phyloP scores from a whole-genome alignment of 2,888 invertebrate species.

The Patella caerulea region DNA sequence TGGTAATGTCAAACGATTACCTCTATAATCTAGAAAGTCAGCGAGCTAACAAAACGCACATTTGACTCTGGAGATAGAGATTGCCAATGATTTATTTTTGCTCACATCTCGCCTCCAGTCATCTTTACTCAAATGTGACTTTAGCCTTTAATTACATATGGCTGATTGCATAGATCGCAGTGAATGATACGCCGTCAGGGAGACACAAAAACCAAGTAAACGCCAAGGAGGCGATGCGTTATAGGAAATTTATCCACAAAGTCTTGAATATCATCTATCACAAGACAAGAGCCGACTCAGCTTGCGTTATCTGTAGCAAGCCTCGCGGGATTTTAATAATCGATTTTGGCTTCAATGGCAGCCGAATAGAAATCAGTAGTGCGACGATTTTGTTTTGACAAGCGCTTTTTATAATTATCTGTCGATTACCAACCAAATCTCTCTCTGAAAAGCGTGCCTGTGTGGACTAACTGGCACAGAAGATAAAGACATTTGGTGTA shows the following conservation, averaged over 20 bases:
- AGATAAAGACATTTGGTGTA: no score
- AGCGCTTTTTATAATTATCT: constrained; percentile 27
- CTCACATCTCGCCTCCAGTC: constrained; percentile 7
- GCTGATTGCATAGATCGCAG: constrained; percentile 34
- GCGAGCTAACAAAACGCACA: neutral
- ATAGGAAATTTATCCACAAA: constrained; percentile 27
- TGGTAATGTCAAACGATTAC: no score
- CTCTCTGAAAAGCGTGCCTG: no score
- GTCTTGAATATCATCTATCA: constrained; percentile 19
- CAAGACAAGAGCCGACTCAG: neutral
- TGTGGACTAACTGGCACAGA: no score
- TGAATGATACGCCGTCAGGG: constrained; percentile 30
- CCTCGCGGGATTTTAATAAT: constrained; percentile 19
- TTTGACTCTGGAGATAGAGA: neutral
- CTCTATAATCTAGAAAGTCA: neutral
- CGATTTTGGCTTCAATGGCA: constrained; percentile 13
- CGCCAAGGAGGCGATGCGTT: constrained; percentile 19
- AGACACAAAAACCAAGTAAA: constrained; percentile 12
- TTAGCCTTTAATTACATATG: constrained; percentile 38
- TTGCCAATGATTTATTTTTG: neutral
- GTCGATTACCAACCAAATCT: constrained; percentile 15
- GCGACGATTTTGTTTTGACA: constrained; percentile 23
- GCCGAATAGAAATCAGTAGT: constrained; percentile 11
- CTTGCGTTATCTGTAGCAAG: constrained; percentile 3
- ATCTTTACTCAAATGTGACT: constrained; percentile 17